Base-by-base conservation (phyloP, 2,113 vertebrate genomes). In the Periophthalmodon schlosseri region DNA sequence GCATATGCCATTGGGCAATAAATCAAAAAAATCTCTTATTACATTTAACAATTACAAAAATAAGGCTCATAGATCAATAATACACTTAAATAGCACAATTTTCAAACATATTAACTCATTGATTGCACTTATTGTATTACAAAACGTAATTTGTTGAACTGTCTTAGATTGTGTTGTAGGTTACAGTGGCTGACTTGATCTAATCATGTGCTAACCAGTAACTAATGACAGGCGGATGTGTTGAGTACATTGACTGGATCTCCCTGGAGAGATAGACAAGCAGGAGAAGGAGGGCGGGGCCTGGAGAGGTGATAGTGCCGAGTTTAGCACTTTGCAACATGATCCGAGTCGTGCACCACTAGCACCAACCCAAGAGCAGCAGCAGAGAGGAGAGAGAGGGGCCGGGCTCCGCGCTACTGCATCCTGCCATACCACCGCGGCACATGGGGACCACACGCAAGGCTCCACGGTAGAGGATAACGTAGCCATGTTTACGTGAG, bases 261-360 rank as follows among this genome's bases (percentile, higher is more conserved):
- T 63, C 24, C 78, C 20, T 47, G 47, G 56, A 2, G 33, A 24
- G 70, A 56, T 21, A 39, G 2, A 20, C 69, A 50, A 58, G 50
- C 76, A 78, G 21, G 34, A 58, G 34, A 61, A 15, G 28, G 66
- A 83, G 75, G 86, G 87, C 81, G 87, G 88, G 80, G 82, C 73
- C 36, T 63, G 2, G 47, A 74, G n/a, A 33, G 69, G 63, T 52
- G 80, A 75, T 66, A 77, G 80, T 84, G 86, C 88, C 85, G 20
- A 88, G 85, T 89, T 91, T 89, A 88, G 90, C 89, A 74, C 83
- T 81, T 84, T 87, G 89, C 73, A 92, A 90, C 70, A 76, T 91
- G 84, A 93, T 91, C 86, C 90, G 72, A 49, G 71, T 39, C 34
- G 63, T 60, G 80, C 86, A 83, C 72, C 84, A 34, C 60, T 28